Conservation (phyloP, 2,113 vertebrate genomes). For the Gorsachius goisagi region DNA sequence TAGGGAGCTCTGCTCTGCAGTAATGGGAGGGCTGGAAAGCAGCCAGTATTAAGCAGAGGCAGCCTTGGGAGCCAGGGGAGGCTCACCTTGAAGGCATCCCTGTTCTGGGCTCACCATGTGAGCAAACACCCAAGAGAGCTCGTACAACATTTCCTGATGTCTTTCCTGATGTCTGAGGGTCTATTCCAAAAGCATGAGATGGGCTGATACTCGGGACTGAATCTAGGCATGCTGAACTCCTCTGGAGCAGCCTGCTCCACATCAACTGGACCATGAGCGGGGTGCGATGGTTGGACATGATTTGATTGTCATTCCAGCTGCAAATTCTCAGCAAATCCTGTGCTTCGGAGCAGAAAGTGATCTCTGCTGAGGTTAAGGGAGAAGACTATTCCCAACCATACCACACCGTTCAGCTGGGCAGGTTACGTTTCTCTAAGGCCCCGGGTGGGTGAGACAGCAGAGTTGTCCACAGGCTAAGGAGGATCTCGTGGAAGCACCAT, state of each 20-base stretch:
- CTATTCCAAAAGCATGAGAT: neutral
- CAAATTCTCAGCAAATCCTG: neutral
- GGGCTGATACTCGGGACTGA: neutral
- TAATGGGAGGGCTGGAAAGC: neutral
- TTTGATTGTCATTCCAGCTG: neutral
- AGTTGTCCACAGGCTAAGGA: neutral
- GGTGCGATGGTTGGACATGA: neutral
- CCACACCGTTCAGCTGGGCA: fast-evolving
- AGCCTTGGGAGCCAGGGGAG: neutral
- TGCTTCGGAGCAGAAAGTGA: neutral
- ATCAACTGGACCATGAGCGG: neutral
- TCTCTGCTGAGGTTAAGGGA: neutral
- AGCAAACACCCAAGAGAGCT: neutral
- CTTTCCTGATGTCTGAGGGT: neutral
- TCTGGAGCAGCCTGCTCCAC: neutral
- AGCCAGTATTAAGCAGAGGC: neutral
- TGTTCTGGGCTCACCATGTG: neutral
- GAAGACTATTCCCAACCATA: neutral
- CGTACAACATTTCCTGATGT: fast-evolving
- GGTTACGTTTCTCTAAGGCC: neutral
- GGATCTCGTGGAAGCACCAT: neutral
- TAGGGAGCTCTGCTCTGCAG: neutral
- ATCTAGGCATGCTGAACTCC: neutral
- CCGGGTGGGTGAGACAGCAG: neutral
- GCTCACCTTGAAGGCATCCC: neutral